Evolutionary conservation across 2,113 vertebrate species (phyloP), one percentile per base, ranked within the genome.

Genomic region (Irena cyanogastra): DNA sequence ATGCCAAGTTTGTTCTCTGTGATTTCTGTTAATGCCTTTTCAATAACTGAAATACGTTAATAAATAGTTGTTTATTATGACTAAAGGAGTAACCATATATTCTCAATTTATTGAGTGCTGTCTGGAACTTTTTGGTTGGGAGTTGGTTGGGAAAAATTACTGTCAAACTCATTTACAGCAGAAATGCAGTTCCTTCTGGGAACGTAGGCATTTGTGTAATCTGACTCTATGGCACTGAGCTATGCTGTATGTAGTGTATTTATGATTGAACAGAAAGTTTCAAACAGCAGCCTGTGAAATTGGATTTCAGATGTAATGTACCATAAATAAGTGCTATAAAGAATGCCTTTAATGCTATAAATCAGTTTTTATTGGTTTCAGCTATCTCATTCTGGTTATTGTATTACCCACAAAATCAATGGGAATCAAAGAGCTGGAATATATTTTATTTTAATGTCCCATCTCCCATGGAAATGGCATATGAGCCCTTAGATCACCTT

Each of bases 271-370:
- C 97, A 98, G 97, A 98, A 98, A 98, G 98, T 98, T 97, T 98
- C 97, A 97, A 97, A 98, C 97, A 97, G 97, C 97, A 98, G 97
- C 97, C 98, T 98, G 98, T 98, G 98, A 98, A 98, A 98, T 98
- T 98, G 98, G 98, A 98, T 98, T 98, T 98, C 97, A 98, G 98
- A 98, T 98, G 98, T 98, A 98, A 98, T 98, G 98, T 98, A 98
- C 98, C 98, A 98, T 98, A 98, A 98, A 98, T 98, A 98, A 98
- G 97, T 98, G 97, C 97, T 97, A 98, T 98, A 98, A 98, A 98
- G 97, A 98, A 98, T 98, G 97, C 97, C 96, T 98, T 98, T 98
- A 98, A 98, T 97, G 96, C 97, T 93, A 98, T 98, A 98, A 98
- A 98, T 98, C 98, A 98, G 97, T 95, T 98, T 98, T 98, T 98